phyloP scores from a whole-genome alignment of 2,888 invertebrate species.

The Phrixothrix hirtus region DNA sequence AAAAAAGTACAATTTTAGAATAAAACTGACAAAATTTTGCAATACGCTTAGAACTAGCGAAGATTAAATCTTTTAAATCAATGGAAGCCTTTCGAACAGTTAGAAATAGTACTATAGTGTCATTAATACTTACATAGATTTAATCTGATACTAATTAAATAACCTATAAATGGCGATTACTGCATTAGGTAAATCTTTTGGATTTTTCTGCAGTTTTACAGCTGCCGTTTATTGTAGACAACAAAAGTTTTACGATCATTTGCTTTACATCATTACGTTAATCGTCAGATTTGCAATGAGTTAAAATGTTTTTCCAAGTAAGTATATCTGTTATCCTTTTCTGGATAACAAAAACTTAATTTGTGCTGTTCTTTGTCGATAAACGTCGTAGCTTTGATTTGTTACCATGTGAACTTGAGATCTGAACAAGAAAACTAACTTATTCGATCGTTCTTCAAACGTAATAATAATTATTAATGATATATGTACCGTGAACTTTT shows the following conservation, averaged over 20 bases:
- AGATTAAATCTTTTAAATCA: slow-evolving; percentile 16
- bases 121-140: slow-evolving; percentile 25
- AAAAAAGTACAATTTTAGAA: slow-evolving; percentile 1
- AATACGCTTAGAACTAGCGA: slow-evolving; percentile 18
- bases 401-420: slow-evolving; percentile 1
- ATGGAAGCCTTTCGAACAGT: slow-evolving; percentile 19
- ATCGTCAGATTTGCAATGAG: slow-evolving; percentile 2
- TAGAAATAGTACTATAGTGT: slow-evolving; percentile 12
- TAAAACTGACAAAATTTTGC: too few relatives aligned
- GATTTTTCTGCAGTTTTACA: slow-evolving; percentile 14
- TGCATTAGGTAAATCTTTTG: slow-evolving; percentile 22
- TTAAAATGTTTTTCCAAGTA: slow-evolving; percentile 2
- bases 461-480: slow-evolving; percentile 26
- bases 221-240: slow-evolving; percentile 14
- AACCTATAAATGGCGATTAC: slow-evolving; percentile 29
- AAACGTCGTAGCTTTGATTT: slow-evolving; percentile 6
- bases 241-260: slow-evolving; percentile 15
- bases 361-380: slow-evolving; percentile 1
- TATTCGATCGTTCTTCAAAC: slow-evolving; percentile 11
- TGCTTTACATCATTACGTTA: slow-evolving; percentile 10
- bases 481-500: slow-evolving; percentile 25
- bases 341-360: slow-evolving; percentile 5
- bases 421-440: slow-evolving; percentile 3
- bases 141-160: slow-evolving; percentile 31
- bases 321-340: slow-evolving; percentile 7